Conservation (phyloP, 2,797 vertebrate species). For the Falco berigora region DNA sequence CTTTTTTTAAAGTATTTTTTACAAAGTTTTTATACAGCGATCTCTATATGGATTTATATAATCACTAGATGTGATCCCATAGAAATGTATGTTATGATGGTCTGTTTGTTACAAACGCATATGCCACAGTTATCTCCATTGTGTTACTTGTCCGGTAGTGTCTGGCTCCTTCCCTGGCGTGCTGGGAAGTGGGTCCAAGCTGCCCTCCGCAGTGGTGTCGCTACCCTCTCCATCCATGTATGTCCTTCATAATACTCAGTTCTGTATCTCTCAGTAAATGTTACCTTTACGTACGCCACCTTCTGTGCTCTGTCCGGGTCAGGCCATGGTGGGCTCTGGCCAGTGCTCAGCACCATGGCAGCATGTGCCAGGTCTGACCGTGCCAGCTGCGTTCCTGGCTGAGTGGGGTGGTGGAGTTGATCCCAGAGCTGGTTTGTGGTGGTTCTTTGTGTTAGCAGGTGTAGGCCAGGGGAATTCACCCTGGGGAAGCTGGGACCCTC, state of each 20-base stretch:
- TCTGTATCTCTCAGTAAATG: slow-evolving; percentile 78
- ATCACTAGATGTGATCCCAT: slow-evolving; percentile 87
- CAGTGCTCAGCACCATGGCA: background rate
- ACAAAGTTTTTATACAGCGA: slow-evolving; percentile 88
- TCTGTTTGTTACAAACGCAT: slow-evolving; percentile 83
- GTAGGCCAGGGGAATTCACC: background rate
- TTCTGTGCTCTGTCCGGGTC: slow-evolving; percentile 48
- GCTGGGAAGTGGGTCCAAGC: slow-evolving; percentile 2
- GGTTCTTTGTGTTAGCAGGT: background rate
- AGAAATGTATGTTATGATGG: slow-evolving; percentile 85
- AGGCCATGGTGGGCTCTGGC: background rate
- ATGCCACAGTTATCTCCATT: slow-evolving; percentile 71
- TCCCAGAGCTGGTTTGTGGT: background rate
- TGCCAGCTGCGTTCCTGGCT: rapidly evolving
- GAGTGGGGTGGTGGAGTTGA: background rate
- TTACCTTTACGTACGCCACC: slow-evolving; percentile 63
- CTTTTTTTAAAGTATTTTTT: slow-evolving; percentile 80
- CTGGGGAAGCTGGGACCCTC: background rate
- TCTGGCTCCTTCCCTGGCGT: slow-evolving; percentile 29
- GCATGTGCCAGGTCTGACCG: background rate
- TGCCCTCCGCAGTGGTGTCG: background rate
- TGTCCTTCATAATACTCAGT: slow-evolving; percentile 76
- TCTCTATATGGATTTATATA: slow-evolving; percentile 89
- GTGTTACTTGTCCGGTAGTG: slow-evolving; percentile 69
- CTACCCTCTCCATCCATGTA: slow-evolving; percentile 72